Evolutionary conservation across 2,797 vertebrate species (phyloP).

Genomic region (Peromyscus melanophrys): DNA sequence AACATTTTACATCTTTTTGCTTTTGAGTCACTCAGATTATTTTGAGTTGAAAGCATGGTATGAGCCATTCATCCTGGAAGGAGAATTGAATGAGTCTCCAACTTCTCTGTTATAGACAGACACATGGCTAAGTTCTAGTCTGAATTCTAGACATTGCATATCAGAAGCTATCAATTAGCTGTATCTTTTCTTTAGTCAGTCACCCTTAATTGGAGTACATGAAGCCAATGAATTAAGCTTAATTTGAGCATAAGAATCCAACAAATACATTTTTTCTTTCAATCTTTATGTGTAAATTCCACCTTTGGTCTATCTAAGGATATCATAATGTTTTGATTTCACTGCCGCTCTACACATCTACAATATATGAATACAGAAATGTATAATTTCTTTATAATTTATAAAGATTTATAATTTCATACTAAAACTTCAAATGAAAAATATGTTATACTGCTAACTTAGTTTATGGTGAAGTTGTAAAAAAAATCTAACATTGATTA

Average conservation of each 20-base stretch:
- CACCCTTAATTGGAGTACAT: constrained; percentile 9
- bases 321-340: constrained; percentile 55
- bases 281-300: background rate
- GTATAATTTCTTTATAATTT: background rate
- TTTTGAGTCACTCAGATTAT: constrained; percentile 27
- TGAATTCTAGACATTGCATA: constrained; percentile 23
- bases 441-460: no score
- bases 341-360: constrained; percentile 26
- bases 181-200: constrained; percentile 38
- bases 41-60: constrained; percentile 9
- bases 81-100: constrained; percentile 58
- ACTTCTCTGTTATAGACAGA: constrained; percentile 17
- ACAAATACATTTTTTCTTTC: background rate
- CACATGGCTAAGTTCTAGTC: constrained; percentile 37
- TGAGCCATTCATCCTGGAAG: background rate
- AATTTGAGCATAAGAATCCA: background rate
- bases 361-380: background rate
- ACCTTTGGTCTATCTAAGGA: background rate
- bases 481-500: background rate
- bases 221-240: background rate
- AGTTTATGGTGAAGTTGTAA: background rate
- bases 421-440: no score
- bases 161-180: constrained; percentile 42
- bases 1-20: constrained; percentile 36
- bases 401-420: no score